phyloP scores from a whole-genome alignment of 2,888 invertebrate species.

The Limnephilus lunatus region DNA sequence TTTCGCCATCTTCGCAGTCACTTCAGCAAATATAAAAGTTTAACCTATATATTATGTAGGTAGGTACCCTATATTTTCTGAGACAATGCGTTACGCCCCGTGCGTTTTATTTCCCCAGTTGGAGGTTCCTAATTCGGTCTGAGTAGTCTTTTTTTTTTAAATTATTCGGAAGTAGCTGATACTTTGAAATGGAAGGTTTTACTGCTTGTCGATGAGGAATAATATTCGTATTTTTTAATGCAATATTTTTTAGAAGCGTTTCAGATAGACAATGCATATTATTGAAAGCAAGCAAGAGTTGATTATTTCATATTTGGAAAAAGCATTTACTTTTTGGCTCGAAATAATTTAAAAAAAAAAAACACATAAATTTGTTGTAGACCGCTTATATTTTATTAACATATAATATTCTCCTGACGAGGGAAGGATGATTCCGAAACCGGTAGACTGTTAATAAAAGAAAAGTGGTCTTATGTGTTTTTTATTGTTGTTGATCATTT shows the following conservation, averaged over 20 bases:
- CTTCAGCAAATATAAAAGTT: conserved; percentile 23
- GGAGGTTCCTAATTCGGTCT: neutral
- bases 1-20: neutral
- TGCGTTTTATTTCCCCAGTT: conserved; percentile 11
- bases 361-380: too few species aligned
- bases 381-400: too few species aligned
- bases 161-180: too few species aligned
- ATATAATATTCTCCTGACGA: too few species aligned
- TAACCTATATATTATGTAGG: neutral
- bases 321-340: too few species aligned
- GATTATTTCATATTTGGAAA: neutral
- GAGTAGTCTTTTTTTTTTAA: neutral
- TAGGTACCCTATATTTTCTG: neutral
- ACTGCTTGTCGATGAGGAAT: neutral
- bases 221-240: neutral
- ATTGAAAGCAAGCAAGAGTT: neutral
- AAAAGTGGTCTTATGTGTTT: too few species aligned
- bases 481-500: too few species aligned
- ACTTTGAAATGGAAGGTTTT: neutral
- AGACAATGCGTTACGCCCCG: conserved; percentile 14
- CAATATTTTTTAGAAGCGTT: neutral
- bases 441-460: too few species aligned
- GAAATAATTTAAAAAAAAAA: too few species aligned
- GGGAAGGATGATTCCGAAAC: too few species aligned
- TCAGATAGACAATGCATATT: neutral